Evolutionary conservation across 2,888 invertebrate genomes (phyloP), one percentile per base, ranked within the genome.

Genomic region (Formica aserva): DNA sequence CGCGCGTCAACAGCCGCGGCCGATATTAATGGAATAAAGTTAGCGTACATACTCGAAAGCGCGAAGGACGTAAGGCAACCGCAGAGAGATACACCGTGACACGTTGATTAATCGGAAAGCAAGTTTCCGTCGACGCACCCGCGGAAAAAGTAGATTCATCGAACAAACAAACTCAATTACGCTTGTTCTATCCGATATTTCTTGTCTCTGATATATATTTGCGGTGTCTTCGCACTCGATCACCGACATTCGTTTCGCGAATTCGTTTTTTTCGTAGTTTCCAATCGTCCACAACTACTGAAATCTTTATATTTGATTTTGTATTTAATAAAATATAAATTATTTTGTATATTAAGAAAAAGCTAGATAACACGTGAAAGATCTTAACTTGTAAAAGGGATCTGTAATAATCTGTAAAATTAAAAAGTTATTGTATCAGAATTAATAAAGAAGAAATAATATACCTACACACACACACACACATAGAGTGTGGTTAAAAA

Each of bases 21-120:
- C 78, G 72, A 80, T 80, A 80, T 80, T 80, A 80, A 80, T 80
- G 78, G 78, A 80, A 80, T 80, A 80, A 80, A 80, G 78, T 80
- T 80, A 48, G 78, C 35, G 35, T 22, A 38, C 71, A 29, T 66
- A 60, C 71, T 35, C 60, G 78, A 72, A 69, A 32, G 60, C 57
- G 72, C 72, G 48, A n/a, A 80, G 35, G 72, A 72, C 45, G 78
- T 72, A 80, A 80, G 78, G 78, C 5, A 80, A 80, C 78, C 78
- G 60, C 78, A 45, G 48, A 71, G 60, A 80, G 78, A 80, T 80
- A 80, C 60, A 80, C 22, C 72, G 45, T 72, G 78, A 80, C 78
- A 80, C 78, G 45, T 80, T 80, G 78, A 80, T 80, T 80, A 80
- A 80, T 80, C 72, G 78, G 78, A n/a, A 60, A 72, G 60, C 78